These are phyloP conservation scores for Coregonus sp. DNA, from an alignment of 2,797 vertebrate genomes.

Conservation along the genomic window DNA sequence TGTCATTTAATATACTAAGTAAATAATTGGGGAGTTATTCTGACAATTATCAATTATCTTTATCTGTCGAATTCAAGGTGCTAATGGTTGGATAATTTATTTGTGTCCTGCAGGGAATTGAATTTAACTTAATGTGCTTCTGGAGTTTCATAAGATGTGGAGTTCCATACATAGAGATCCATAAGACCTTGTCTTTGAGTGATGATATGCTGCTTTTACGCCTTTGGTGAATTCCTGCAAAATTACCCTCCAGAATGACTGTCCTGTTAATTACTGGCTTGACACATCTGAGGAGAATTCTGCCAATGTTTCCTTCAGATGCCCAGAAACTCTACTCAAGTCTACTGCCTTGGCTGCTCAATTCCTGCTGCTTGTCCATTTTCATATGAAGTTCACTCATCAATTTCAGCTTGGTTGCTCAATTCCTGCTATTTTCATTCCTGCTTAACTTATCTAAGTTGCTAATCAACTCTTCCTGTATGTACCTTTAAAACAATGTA, in stretches of 20 bases:
- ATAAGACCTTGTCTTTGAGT: background rate
- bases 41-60: background rate
- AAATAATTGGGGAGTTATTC: background rate
- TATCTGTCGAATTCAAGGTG: background rate
- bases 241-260: background rate
- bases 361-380: no score
- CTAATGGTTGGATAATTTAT: background rate
- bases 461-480: no score
- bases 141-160: no score
- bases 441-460: no score
- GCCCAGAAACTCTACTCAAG: no score
- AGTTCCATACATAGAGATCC: background rate
- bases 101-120: background rate
- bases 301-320: no score
- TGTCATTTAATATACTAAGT: no score
- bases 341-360: no score
- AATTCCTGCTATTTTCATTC: no score
- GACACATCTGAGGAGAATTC: background rate
- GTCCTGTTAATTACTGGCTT: background rate
- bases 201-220: background rate
- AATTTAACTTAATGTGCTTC: background rate
- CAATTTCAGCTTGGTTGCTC: no score
- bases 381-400: no score
- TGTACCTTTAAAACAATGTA: no score
- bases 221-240: conserved; percentile 1